Evolutionary conservation across 2,888 invertebrate species (phyloP).

Genomic region (Torymus aiolomorphi): DNA sequence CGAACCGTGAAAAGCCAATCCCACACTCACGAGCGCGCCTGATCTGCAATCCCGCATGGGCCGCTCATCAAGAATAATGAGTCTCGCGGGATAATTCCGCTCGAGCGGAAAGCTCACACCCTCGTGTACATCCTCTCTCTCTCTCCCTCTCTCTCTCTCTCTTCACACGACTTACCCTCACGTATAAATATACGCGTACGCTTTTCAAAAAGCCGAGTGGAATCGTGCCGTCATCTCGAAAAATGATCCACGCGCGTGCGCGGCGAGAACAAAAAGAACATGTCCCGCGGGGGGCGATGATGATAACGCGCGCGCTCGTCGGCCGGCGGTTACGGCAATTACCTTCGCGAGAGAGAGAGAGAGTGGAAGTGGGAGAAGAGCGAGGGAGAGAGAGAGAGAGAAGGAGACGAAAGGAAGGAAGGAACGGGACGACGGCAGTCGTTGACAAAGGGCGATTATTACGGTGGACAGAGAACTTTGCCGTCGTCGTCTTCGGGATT

Average conservation of each 20-base stretch:
- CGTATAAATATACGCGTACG: no score
- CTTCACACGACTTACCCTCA: no score
- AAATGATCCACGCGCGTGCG: no score
- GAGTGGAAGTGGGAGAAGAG: neutral
- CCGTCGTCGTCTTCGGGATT: no score
- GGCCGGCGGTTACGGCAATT: conserved; percentile 45
- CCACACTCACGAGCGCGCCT: neutral
- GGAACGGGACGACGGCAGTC: neutral
- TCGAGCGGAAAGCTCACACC: neutral
- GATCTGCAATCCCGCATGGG: neutral
- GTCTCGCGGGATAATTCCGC: neutral
- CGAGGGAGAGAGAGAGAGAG: neutral
- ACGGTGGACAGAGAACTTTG: neutral
- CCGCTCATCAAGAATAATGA: no score
- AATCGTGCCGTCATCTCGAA: no score
- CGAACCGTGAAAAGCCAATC: no score
- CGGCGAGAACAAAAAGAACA: neutral
- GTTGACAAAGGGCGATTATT: neutral
- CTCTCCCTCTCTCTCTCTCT: no score
- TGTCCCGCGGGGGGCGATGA: conserved; percentile 26
- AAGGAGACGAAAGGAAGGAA: conserved; percentile 3
- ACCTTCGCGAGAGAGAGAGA: conserved; percentile 13
- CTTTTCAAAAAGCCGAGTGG: no score
- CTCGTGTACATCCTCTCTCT: no score
- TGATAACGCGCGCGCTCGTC: conserved; percentile 15